Base-by-base conservation (phyloP, 2,888 invertebrate genomes). In the Eucera pruinosa region DNA sequence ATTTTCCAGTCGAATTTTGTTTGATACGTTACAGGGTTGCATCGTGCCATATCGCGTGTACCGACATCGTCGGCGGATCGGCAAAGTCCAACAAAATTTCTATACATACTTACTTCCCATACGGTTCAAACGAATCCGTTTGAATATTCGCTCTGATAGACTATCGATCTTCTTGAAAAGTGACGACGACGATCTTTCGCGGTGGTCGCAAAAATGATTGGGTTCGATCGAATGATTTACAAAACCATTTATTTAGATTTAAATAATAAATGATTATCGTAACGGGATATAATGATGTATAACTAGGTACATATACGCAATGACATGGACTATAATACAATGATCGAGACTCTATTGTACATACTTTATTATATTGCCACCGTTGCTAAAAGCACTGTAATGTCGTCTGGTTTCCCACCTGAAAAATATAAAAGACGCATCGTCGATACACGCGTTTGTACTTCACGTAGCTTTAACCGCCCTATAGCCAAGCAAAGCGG, bases 401-500 rank as follows among this genome's bases (percentile, higher is more conserved):
- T 98, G 94, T 99, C 99, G 93, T 99, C 99, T 78, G 99, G 99
- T 93, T 99, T 99, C 72, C 99, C 99, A 92, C 99, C 98, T 96
- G 94, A 62, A 94, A 95, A 54, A 80, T 68, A 76, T 25, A 67
- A 72, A 64, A 75, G n/a, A 67, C 25, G 43, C n/a, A 18, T 36
- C 39, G 18, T 61, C 45, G 30, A 45, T 70, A 50, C 13, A 25
- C 30, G 25, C n/a, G 3, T 50, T n/a, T 3, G 41, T 45, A 13
- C 60, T 50, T 57, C 20, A 27, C n/a, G 55, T 62, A 33, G 30
- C 23, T 39, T 41, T 33, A n/a, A 13, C 36, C 52, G 27, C 50
- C 41, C 27, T 45, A 47, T 2, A 11, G 9, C 27, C n/a, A 57
- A 13, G 7, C 11, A 7, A 36, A 43, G 33, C 7, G 18, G 20